These are phyloP conservation scores for Sphenopsis melanotis DNA, from an alignment of 2,797 vertebrate genomes.

Conservation along the genomic window DNA sequence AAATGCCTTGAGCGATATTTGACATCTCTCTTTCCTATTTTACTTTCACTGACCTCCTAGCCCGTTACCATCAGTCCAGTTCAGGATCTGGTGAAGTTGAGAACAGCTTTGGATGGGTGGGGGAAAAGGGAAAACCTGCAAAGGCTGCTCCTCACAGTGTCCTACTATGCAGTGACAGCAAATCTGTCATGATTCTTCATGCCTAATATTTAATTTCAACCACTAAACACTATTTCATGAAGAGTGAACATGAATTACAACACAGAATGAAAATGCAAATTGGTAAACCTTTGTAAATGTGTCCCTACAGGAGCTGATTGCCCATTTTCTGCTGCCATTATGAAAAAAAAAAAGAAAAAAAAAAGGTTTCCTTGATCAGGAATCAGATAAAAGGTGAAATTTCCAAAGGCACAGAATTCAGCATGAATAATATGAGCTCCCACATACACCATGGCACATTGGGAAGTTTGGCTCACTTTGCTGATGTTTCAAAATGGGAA, in stretches of 20 bases:
- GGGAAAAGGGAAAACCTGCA: neutral
- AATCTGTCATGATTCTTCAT: neutral
- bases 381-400: neutral
- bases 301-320: neutral
- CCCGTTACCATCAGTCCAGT: neutral
- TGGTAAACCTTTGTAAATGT: neutral
- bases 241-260: neutral
- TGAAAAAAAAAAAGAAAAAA: too few relatives aligned
- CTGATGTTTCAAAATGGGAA: neutral
- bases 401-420: neutral
- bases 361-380: neutral
- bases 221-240: neutral
- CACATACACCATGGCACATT: neutral
- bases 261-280: neutral
- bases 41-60: neutral
- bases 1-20: neutral
- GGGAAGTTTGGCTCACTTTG: neutral
- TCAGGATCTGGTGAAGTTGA: neutral
- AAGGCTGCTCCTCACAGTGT: neutral
- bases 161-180: neutral
- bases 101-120: neutral
- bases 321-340: neutral
- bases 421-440: neutral
- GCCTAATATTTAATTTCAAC: neutral
- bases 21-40: neutral